Evolutionary conservation across 1,140 invertebrate species (phyloP).

Genomic region (Drosophila micromelanica): DNA sequence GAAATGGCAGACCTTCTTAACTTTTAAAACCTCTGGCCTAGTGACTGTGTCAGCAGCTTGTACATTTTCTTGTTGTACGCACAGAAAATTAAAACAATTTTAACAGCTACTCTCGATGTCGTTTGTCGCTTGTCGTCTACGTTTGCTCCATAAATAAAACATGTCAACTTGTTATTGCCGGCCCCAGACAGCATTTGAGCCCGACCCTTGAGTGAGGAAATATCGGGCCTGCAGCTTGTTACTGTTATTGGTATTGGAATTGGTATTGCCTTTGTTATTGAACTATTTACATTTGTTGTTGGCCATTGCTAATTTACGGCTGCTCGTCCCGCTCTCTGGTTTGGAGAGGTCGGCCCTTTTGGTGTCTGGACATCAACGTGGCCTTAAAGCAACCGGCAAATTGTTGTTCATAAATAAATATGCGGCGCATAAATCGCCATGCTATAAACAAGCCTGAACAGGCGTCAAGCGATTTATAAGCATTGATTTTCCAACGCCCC

Average conservation of each 20-base stretch:
- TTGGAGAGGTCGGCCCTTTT: slow-evolving; percentile 5
- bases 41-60: slow-evolving; percentile 27
- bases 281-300: slow-evolving; percentile 83
- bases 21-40: slow-evolving; percentile 33
- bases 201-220: slow-evolving; percentile 8
- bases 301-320: slow-evolving; percentile 71
- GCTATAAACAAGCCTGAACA: slow-evolving; percentile 65
- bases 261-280: slow-evolving; percentile 72
- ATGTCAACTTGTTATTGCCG: slow-evolving; percentile 79
- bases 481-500: slow-evolving; percentile 64
- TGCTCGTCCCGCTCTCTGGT: neutral
- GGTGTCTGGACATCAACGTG: slow-evolving; percentile 47
- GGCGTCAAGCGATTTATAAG: slow-evolving; percentile 59
- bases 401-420: slow-evolving; percentile 81
- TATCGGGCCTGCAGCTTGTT: slow-evolving; percentile 43
- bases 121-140: slow-evolving; percentile 56
- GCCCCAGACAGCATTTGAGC: slow-evolving; percentile 56
- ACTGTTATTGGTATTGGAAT: slow-evolving; percentile 56
- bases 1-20: slow-evolving; percentile 21
- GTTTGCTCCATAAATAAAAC: slow-evolving; percentile 79
- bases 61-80: slow-evolving; percentile 53
- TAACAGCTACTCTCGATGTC: slow-evolving; percentile 77
- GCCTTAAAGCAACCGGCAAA: slow-evolving; percentile 75
- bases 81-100: slow-evolving; percentile 81
- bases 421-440: slow-evolving; percentile 68